Conservation (phyloP, 2,888 invertebrate species). For the Maniola hyperantus region DNA sequence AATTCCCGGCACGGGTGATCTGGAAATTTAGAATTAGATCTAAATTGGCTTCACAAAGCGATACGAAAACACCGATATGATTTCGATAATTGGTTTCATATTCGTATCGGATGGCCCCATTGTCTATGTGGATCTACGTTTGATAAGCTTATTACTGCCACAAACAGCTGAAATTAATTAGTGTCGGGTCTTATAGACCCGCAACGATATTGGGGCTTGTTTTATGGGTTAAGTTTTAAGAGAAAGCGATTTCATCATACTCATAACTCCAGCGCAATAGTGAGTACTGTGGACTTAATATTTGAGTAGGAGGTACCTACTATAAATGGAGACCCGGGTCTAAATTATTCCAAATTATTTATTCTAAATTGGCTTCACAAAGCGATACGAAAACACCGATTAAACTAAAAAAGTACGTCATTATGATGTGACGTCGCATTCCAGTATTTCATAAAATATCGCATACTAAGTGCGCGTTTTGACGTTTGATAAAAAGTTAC, state of each 20-base stretch:
- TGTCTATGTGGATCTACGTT: conserved; percentile 63
- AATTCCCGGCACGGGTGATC: too few species aligned
- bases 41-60: conserved; percentile 5
- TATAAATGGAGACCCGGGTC: too few species aligned
- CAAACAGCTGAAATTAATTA: conserved; percentile 77
- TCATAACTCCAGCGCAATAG: neutral
- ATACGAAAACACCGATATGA: conserved; percentile 46
- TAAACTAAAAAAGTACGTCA: too few species aligned
- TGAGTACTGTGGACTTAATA: neutral
- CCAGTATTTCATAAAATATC: too few species aligned
- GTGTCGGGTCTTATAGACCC: conserved; percentile 59
- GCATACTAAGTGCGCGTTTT: too few species aligned
- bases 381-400: conserved; percentile 43
- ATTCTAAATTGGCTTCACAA: neutral
- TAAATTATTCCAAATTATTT: too few species aligned
- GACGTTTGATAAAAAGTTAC: too few species aligned
- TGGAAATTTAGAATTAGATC: too few species aligned
- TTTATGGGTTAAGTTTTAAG: conserved; percentile 18
- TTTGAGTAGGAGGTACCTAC: neutral
- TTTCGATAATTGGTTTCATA: conserved; percentile 55
- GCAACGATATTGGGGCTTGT: conserved; percentile 43
- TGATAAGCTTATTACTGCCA: conserved; percentile 76
- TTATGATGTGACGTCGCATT: too few species aligned
- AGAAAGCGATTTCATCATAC: neutral
- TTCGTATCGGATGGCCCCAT: conserved; percentile 50